phyloP scores from a whole-genome alignment of 2,113 vertebrate genomes.

The Prunella fulvescens region DNA sequence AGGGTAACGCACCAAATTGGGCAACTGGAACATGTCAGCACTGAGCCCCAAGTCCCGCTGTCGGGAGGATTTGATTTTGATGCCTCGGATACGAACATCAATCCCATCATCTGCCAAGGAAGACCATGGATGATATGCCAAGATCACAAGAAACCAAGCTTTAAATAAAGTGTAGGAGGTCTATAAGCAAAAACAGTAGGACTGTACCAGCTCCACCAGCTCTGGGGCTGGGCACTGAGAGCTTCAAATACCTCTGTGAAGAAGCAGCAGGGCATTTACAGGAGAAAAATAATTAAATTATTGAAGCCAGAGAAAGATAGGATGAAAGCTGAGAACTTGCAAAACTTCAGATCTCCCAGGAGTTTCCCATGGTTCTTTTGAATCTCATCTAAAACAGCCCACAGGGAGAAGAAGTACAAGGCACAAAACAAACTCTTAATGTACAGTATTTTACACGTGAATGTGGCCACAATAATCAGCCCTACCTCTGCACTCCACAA shows the following conservation, averaged over 20 bases:
- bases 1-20: slow-evolving; percentile 93
- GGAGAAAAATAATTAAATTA: background rate
- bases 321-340: background rate
- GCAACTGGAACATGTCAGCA: slow-evolving; percentile 91
- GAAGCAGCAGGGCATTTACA: background rate
- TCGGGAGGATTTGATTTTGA: slow-evolving; percentile 95
- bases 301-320: background rate
- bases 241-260: background rate
- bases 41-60: slow-evolving; percentile 92
- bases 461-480: background rate
- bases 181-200: background rate
- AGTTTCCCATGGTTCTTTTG: background rate
- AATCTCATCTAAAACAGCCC: background rate
- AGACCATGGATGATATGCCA: background rate
- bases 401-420: background rate
- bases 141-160: background rate
- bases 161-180: background rate
- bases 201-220: background rate
- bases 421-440: background rate
- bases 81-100: slow-evolving; percentile 90
- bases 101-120: slow-evolving; percentile 88
- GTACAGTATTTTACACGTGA: background rate
- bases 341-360: background rate
- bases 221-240: background rate
- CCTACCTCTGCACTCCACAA: slow-evolving; percentile 93